Conservation (phyloP, 2,113 vertebrate genomes). For the Prunella fulvescens region DNA sequence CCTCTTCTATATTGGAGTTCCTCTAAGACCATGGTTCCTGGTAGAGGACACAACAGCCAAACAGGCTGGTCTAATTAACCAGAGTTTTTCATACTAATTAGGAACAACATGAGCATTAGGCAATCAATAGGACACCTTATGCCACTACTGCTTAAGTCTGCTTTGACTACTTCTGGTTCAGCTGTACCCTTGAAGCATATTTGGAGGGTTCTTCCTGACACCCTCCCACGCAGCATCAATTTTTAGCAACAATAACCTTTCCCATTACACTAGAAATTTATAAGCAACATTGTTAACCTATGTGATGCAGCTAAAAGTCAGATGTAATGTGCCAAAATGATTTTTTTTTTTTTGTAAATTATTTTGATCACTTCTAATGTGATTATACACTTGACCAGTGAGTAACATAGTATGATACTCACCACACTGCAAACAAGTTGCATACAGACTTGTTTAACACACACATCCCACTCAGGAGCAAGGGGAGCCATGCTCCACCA, state of each 20-base stretch:
- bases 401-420: neutral
- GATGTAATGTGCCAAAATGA: neutral
- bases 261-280: neutral
- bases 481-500: neutral
- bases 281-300: neutral
- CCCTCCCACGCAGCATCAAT: neutral
- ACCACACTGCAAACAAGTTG: neutral
- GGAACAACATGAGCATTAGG: conserved; percentile 24
- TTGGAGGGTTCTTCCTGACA: neutral
- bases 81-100: conserved; percentile 27
- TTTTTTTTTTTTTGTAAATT: neutral
- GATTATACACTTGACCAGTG: neutral
- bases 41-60: conserved; percentile 1
- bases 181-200: neutral
- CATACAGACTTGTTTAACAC: neutral
- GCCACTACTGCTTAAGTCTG: neutral
- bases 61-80: conserved; percentile 16
- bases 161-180: neutral
- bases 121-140: conserved; percentile 42
- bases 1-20: neutral
- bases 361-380: neutral
- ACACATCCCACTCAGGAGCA: neutral
- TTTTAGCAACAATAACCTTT: neutral
- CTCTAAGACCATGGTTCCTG: neutral
- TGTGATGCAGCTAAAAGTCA: neutral